These are phyloP conservation scores for Urocitellus parryii DNA, from an alignment of 2,113 vertebrate genomes.

Conservation along the genomic window DNA sequence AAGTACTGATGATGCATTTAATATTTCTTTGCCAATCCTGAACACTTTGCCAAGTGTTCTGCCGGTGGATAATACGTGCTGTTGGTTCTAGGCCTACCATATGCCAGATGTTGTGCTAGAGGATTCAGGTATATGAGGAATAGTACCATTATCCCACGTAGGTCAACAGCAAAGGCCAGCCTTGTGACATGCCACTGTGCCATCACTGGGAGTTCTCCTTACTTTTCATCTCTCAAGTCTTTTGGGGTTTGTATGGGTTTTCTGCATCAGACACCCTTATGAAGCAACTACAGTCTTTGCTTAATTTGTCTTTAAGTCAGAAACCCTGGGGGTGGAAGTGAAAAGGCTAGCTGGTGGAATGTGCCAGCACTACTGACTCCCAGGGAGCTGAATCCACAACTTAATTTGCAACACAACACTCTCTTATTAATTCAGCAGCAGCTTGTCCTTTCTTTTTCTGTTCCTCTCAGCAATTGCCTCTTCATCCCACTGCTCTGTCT, in stretches of 20 bases:
- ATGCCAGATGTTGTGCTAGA: background rate
- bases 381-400: slow-evolving; percentile 67
- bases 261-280: background rate
- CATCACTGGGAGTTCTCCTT: background rate
- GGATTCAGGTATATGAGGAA: background rate
- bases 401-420: slow-evolving; percentile 55
- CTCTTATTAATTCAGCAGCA: slow-evolving; percentile 58
- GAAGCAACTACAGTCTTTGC: background rate
- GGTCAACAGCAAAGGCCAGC: background rate
- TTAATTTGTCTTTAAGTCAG: slow-evolving; percentile 66
- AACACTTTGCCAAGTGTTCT: background rate
- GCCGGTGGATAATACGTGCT: background rate
- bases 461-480: slow-evolving; percentile 36
- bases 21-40: background rate
- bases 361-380: slow-evolving; percentile 53
- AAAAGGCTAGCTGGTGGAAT: slow-evolving; percentile 56
- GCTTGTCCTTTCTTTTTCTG: slow-evolving; percentile 24
- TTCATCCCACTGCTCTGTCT: slow-evolving; percentile 2
- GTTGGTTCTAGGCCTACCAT: background rate
- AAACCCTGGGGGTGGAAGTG: slow-evolving; percentile 32
- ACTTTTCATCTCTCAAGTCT: background rate
- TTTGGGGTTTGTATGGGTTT: background rate
- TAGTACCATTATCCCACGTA: background rate
- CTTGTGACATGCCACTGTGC: background rate
- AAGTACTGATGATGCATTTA: background rate